Conservation (phyloP, 2,113 vertebrate genomes). For the Dipodomys merriami region DNA sequence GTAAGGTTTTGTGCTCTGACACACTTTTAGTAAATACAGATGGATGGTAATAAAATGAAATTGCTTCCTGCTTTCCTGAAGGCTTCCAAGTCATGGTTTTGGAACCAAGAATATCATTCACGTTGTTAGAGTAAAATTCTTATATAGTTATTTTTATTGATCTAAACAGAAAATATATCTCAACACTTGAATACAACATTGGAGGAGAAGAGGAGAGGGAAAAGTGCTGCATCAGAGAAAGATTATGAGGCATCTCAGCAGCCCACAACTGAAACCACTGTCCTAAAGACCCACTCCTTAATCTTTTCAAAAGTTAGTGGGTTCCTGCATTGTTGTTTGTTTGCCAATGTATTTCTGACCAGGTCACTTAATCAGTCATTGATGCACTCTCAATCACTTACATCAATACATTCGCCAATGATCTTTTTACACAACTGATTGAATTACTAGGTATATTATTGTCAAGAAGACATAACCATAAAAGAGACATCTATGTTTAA, state of each 20-base stretch:
- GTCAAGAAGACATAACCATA: not conserved
- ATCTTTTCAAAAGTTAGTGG: slow-evolving; percentile 9
- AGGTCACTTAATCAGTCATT: not conserved
- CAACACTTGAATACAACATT: not conserved
- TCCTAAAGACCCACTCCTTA: not conserved
- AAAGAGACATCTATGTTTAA: not conserved
- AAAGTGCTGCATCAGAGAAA: not conserved
- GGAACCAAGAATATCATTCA: not conserved
- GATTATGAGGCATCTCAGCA: not conserved
- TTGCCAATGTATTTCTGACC: slow-evolving; percentile 18
- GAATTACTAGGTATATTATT: not conserved
- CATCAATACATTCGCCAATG: not conserved
- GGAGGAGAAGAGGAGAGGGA: not conserved
- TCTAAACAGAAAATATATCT: slow-evolving; percentile 20
- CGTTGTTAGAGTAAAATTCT: slow-evolving; percentile 44
- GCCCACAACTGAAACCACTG: not conserved
- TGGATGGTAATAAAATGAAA: slow-evolving; percentile 44
- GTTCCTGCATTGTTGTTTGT: not conserved
- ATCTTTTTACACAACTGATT: slow-evolving; percentile 28
- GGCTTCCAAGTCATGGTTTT: not conserved
- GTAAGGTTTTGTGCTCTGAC: not conserved
- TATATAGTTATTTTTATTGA: not conserved
- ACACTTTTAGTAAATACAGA: not conserved
- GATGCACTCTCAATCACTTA: not conserved
- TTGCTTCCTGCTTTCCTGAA: slow-evolving; percentile 53